A percentile compares a stretch with the other conserved stretches of the same genome.
Evolutionary conservation across 2,888 invertebrate genomes (phyloP).

Genomic region (Syritta pipiens): DNA sequence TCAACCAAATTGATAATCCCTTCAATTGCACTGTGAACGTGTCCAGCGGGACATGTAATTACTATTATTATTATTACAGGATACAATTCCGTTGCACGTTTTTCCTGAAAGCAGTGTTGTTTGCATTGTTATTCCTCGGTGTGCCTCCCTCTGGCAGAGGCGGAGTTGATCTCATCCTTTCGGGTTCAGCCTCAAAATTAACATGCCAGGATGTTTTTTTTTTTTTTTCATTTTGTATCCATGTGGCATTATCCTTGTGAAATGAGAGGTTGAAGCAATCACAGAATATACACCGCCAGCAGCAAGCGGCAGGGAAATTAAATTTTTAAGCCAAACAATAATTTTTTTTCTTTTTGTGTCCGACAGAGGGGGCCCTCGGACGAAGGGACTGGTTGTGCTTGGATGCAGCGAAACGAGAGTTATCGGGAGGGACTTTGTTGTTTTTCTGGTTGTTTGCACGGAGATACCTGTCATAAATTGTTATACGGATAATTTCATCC

Average conservation of each 20-base stretch:
- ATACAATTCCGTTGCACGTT: slow-evolving; percentile 54
- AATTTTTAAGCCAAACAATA: slow-evolving; percentile 29
- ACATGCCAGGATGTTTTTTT: background rate
- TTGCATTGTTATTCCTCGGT: slow-evolving; percentile 35
- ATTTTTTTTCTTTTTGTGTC: no score
- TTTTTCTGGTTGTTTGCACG: slow-evolving; percentile 22
- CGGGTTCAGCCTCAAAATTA: background rate
- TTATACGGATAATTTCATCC: slow-evolving; percentile 24
- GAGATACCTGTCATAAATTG: slow-evolving; percentile 56
- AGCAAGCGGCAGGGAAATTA: slow-evolving; percentile 29
- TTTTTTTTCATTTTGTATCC: no score
- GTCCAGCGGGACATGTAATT: slow-evolving; percentile 65
- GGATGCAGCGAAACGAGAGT: slow-evolving; percentile 2
- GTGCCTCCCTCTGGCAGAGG: background rate
- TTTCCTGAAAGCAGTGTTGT: slow-evolving; percentile 17
- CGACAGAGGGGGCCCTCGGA: no score
- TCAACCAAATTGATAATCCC: slow-evolving; percentile 62
- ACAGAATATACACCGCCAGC: slow-evolving; percentile 19
- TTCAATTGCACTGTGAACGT: slow-evolving; percentile 58
- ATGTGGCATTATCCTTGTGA: slow-evolving; percentile 13
- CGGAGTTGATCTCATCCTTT: slow-evolving; percentile 4
- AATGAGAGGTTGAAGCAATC: slow-evolving; percentile 54
- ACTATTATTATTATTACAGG: slow-evolving; percentile 67
- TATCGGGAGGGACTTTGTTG: slow-evolving; percentile 23
- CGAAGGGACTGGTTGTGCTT: no score